These are phyloP conservation scores for Harpegnathos saltator DNA, from an alignment of 1,140 invertebrate genomes.

Conservation along the genomic window DNA sequence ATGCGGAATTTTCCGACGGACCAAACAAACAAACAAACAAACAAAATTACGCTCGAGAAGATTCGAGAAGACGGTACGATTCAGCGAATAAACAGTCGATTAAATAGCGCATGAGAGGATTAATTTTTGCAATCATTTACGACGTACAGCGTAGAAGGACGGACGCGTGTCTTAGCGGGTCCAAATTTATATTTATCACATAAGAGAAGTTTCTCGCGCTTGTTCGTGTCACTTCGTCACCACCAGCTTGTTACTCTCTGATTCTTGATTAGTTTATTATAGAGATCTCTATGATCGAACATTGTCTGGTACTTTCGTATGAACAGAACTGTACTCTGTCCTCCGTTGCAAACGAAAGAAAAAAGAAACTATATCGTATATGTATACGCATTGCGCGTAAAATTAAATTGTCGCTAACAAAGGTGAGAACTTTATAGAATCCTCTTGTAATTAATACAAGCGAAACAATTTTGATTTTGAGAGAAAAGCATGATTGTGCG, in stretches of 20 bases:
- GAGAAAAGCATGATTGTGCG: not conserved
- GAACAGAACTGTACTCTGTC: constrained; percentile 15
- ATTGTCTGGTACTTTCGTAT: constrained; percentile 21
- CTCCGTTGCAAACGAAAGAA: constrained; percentile 30
- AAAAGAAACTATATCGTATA: no score
- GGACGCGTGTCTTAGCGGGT: constrained; percentile 46
- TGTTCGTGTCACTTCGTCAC: not conserved
- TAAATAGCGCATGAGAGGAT: constrained; percentile 41
- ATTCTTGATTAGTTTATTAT: not conserved
- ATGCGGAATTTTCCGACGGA: not conserved
- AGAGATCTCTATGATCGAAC: constrained; percentile 20
- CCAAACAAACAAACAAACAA: not conserved
- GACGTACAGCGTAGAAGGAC: constrained; percentile 45
- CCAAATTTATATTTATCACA: constrained; percentile 43
- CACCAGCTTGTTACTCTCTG: not conserved
- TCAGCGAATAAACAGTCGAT: no score
- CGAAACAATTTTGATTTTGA: not conserved
- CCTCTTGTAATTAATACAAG: not conserved
- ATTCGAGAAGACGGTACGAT: not conserved
- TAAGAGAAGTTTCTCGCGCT: constrained; percentile 30
- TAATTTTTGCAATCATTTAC: constrained; percentile 36
- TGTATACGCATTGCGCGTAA: constrained; percentile 15
- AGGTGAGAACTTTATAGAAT: not conserved
- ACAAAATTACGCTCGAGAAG: not conserved
- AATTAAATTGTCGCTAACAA: constrained; percentile 31